Evolutionary conservation across 1,140 invertebrate genomes (phyloP).

Genomic region (Semibalanus balanoides): DNA sequence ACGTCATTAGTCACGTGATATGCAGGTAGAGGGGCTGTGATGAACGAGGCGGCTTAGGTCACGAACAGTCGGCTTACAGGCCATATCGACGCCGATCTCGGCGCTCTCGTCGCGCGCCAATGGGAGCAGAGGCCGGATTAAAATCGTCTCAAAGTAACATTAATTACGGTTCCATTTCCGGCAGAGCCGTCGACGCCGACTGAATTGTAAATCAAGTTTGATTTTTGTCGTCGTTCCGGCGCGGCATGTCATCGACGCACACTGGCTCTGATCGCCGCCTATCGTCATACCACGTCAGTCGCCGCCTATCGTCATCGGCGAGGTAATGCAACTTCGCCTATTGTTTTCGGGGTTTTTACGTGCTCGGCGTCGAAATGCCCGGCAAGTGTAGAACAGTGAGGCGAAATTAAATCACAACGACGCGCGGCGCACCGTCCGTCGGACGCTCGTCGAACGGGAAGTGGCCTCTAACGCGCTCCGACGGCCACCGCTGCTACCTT

Average conservation of each 20-base stretch:
- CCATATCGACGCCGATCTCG: not conserved
- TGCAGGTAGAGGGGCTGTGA: not conserved
- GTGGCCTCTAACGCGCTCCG: not conserved
- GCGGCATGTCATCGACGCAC: not conserved
- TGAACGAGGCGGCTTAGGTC: not conserved
- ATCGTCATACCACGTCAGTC: too few species aligned
- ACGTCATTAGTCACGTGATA: not conserved
- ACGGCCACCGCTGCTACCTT: not conserved
- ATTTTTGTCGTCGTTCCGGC: not conserved
- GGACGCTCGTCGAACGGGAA: not conserved
- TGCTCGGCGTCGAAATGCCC: not conserved
- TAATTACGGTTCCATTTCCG: not conserved
- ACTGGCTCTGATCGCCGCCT: too few species aligned
- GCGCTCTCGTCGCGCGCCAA: not conserved
- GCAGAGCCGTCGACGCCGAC: not conserved
- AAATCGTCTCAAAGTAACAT: conserved; percentile 2
- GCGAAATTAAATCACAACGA: not conserved
- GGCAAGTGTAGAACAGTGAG: not conserved
- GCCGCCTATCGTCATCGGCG: not conserved
- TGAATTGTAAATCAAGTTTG: conserved; percentile 2
- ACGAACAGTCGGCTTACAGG: not conserved
- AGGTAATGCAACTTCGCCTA: not conserved
- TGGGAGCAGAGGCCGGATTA: not conserved
- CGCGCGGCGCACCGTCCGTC: too few species aligned
- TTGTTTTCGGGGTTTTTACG: not conserved